phyloP scores from a whole-genome alignment of 1,140 invertebrate species.

The Triops cancriformis region DNA sequence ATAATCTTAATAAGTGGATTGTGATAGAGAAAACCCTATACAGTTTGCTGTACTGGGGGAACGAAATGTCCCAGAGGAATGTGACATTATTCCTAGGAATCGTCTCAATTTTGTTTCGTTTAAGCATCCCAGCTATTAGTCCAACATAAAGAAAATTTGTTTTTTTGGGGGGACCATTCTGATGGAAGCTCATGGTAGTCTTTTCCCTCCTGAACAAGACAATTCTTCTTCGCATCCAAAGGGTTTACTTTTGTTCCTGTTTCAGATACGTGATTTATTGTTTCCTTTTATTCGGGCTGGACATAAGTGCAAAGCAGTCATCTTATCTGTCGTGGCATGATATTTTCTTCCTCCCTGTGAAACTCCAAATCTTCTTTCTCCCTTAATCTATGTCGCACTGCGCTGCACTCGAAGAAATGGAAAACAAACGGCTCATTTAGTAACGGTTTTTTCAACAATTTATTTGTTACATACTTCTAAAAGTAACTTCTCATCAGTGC shows the following conservation, averaged over 20 bases:
- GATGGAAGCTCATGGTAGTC: background rate
- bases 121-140: background rate
- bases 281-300: background rate
- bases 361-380: slow-evolving; percentile 3
- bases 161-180: slow-evolving; percentile 2
- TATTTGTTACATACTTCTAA: background rate
- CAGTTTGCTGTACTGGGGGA: background rate
- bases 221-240: too few relatives aligned
- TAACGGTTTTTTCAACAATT: background rate
- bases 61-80: background rate
- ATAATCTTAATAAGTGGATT: slow-evolving; percentile 5
- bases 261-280: background rate
- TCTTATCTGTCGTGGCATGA: background rate
- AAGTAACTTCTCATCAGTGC: background rate
- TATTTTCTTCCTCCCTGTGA: slow-evolving; percentile 3
- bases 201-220: too few relatives aligned
- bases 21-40: background rate
- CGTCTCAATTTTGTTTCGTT: background rate
- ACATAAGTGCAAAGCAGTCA: background rate
- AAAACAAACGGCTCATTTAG: background rate
- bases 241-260: too few relatives aligned
- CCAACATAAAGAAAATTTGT: background rate
- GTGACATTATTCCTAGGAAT: background rate
- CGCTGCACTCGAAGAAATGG: background rate
- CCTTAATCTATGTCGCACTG: slow-evolving; percentile 13